phyloP scores from a whole-genome alignment of 1,140 invertebrate species.

The Triops cancriformis region DNA sequence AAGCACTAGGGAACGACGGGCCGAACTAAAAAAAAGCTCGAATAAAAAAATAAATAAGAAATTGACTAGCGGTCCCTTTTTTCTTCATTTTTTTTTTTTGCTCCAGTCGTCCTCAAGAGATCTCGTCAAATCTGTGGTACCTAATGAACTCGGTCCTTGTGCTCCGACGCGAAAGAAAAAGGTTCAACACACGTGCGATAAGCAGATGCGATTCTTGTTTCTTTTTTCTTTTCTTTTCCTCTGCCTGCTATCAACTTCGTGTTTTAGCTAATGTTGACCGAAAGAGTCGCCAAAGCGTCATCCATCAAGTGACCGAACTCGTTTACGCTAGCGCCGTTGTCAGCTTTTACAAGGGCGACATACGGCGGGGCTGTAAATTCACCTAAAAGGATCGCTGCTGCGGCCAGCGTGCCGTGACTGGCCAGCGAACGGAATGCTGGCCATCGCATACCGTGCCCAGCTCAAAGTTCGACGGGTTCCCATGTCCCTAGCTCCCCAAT shows the following conservation, averaged over 20 bases:
- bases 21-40: too few species aligned
- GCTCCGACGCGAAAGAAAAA: background rate
- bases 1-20: background rate
- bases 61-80: background rate
- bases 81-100: background rate
- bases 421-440: background rate
- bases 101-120: background rate
- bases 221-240: too few species aligned
- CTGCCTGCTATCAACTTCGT: background rate
- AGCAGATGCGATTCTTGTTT: background rate
- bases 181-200: background rate
- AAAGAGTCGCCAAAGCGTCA: background rate
- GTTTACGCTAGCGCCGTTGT: background rate
- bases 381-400: background rate
- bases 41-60: too few species aligned
- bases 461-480: background rate
- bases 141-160: background rate
- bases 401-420: background rate
- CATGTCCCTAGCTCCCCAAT: background rate
- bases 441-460: background rate
- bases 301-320: conserved; percentile 5
- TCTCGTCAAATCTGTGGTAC: background rate
- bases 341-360: conserved; percentile 4
- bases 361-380: background rate
- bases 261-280: background rate